Evolutionary conservation across 2,797 vertebrate species (phyloP).

Genomic region (Cryptoprocta ferox): DNA sequence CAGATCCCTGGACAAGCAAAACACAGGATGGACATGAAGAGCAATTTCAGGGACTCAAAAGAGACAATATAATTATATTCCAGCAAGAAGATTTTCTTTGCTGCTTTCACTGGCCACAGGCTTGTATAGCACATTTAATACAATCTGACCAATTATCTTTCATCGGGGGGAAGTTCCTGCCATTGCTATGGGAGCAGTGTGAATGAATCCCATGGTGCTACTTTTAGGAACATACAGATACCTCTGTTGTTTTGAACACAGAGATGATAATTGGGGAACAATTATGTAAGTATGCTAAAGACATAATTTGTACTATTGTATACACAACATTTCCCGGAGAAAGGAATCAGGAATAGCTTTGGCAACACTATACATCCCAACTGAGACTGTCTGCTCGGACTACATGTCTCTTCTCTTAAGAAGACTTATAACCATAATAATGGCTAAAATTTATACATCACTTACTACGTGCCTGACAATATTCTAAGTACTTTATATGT

Average conservation of each 20-base stretch:
- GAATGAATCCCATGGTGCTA: background rate
- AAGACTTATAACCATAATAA: background rate
- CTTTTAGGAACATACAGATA: background rate
- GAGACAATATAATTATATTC: background rate
- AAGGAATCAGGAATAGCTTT: background rate
- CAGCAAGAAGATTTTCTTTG: background rate
- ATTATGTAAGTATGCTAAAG: background rate
- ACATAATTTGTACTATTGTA: background rate
- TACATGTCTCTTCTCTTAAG: background rate
- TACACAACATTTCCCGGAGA: background rate
- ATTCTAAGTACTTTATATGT: background rate
- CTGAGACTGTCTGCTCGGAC: background rate
- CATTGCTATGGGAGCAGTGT: background rate
- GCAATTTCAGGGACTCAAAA: background rate
- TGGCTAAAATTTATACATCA: background rate
- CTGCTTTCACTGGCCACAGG: background rate
- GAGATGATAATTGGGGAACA: background rate
- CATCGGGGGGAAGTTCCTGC: background rate
- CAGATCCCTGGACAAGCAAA: background rate
- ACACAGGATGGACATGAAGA: background rate
- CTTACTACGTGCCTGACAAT: background rate
- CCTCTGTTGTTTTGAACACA: background rate
- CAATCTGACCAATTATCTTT: background rate
- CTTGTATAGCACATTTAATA: background rate
- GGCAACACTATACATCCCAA: background rate